phyloP scores from a whole-genome alignment of 2,797 vertebrate species.

The Tachyglossus aculeatus region DNA sequence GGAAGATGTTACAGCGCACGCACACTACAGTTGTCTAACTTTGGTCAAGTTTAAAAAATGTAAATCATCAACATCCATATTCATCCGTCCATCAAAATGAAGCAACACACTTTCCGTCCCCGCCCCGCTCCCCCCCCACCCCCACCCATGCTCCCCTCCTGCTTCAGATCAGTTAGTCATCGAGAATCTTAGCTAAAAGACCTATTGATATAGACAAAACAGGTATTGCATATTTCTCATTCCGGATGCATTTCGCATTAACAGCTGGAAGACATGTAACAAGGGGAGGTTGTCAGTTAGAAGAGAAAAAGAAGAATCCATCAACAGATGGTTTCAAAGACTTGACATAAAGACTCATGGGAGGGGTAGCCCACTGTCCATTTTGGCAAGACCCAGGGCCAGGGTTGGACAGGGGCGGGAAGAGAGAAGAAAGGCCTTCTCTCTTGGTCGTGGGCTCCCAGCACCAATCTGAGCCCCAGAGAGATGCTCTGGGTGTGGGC shows the following conservation, averaged over 20 bases:
- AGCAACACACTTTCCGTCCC: not conserved
- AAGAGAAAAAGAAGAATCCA: slow-evolving; percentile 5
- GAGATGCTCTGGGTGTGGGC: not conserved
- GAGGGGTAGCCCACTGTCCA: not conserved
- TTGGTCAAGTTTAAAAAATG: slow-evolving; percentile 45
- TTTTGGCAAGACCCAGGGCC: slow-evolving; percentile 40
- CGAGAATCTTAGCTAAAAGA: not conserved
- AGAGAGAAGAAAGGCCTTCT: not conserved
- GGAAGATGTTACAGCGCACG: not conserved
- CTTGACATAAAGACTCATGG: slow-evolving; percentile 32
- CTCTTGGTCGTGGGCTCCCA: slow-evolving; percentile 5
- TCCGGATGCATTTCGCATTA: slow-evolving; percentile 54
- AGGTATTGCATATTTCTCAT: slow-evolving; percentile 74
- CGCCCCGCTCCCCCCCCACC: not conserved
- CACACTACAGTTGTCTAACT: slow-evolving; percentile 28
- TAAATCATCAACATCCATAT: slow-evolving; percentile 19
- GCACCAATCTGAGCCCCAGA: too few species aligned
- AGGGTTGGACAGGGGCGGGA: not conserved
- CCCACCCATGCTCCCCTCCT: not conserved
- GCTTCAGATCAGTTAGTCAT: not conserved
- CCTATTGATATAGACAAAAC: slow-evolving; percentile 15
- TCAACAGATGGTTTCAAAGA: not conserved
- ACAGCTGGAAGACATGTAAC: slow-evolving; percentile 72
- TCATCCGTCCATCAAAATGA: not conserved
- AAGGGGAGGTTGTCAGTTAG: not conserved